Conservation (phyloP, 2,113 vertebrate species). For the Sclerurus mexicanus region DNA sequence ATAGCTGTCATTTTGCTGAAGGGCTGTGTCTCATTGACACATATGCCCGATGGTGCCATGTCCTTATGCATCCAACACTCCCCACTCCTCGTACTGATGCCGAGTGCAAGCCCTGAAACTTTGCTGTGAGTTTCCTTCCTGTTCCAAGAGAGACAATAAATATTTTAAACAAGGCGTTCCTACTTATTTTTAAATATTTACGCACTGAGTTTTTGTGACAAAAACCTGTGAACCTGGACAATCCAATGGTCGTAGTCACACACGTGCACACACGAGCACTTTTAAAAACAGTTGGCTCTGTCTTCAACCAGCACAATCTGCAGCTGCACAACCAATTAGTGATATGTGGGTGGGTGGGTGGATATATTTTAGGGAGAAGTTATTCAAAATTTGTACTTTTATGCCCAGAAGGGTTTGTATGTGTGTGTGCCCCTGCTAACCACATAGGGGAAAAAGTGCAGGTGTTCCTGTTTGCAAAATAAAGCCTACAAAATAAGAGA, state of each 20-base stretch:
- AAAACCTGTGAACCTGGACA: background rate
- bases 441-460: background rate
- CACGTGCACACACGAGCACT: background rate
- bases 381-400: background rate
- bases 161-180: background rate
- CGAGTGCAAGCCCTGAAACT: background rate
- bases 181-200: background rate
- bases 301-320: background rate
- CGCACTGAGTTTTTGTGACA: background rate
- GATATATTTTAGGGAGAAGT: background rate
- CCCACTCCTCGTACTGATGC: background rate
- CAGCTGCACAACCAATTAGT: background rate
- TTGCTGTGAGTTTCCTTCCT: background rate
- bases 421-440: background rate
- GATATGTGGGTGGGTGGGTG: background rate
- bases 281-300: background rate
- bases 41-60: fast-evolving
- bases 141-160: background rate
- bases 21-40: background rate
- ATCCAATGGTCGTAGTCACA: background rate
- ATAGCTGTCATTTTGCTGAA: slow-evolving; percentile 42
- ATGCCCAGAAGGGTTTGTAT: background rate
- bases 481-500: slow-evolving; percentile 4
- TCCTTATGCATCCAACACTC: background rate
- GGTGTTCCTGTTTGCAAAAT: slow-evolving; percentile 8